Evolutionary conservation across 1,140 invertebrate genomes (phyloP), one percentile per base, ranked within the genome.

Genomic region (Orius laevigatus): DNA sequence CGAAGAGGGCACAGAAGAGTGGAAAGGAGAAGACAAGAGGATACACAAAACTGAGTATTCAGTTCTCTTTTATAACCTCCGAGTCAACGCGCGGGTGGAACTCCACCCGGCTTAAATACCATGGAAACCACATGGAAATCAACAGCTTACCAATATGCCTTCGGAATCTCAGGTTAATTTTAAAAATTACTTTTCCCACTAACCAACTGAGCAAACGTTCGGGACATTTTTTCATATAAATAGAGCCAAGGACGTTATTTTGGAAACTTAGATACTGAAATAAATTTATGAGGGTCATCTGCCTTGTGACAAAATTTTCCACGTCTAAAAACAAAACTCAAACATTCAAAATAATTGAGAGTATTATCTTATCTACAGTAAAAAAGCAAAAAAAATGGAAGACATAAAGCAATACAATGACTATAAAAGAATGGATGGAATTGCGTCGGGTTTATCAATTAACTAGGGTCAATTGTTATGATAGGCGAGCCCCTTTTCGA

Each of bases 81-180:
- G n/a, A n/a, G n/a, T n/a, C n/a, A n/a, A n/a, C n/a, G n/a, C n/a
- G n/a, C n/a, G n/a, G n/a, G n/a, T n/a, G n/a, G n/a, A n/a, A n/a
- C n/a, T n/a, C n/a, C n/a, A n/a, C n/a, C n/a, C n/a, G n/a, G n/a
- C n/a, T n/a, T n/a, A n/a, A n/a, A n/a, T n/a, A 40, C 38, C 6
- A 40, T 40, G 38, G 38, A 40, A 15, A 6, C 38, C 10, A 40
- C 38, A 5, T 5, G 6, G 6, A 15, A 10, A 5, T 40, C 38
- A 14, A 40, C 38, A 15, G 10, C 10, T 15, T 40, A 8, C 38
- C 38, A 40, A 40, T 40, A 40, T 14, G 10, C 16, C 14, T 40
- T 40, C 38, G 38, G 38, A 6, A 40, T 40, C 6, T 40, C 38
- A 10, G 38, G 38, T 40, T n/a, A 40, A 40, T 40, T n/a, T n/a